Evolutionary conservation across 2,888 invertebrate genomes (phyloP).

Genomic region (Spodoptera littoralis): DNA sequence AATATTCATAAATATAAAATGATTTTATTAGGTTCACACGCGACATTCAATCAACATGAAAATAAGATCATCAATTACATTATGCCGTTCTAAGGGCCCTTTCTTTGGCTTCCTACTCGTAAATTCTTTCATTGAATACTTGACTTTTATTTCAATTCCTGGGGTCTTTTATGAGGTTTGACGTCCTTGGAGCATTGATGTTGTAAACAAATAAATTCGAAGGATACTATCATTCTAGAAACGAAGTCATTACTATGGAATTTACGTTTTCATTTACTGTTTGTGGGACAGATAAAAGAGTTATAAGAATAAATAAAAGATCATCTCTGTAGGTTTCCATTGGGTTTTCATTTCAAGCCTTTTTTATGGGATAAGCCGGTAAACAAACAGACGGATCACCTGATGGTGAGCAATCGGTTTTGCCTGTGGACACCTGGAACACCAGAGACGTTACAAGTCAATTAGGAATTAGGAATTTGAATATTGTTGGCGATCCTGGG

Average conservation of each 20-base stretch:
- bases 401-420: no score
- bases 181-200: background rate
- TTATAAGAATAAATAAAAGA: no score
- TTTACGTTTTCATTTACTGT: conserved; percentile 10
- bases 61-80: conserved; percentile 8
- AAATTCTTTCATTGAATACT: conserved; percentile 12
- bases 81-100: conserved; percentile 2
- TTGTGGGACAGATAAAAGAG: background rate
- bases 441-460: no score
- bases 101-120: conserved; percentile 16
- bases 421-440: no score
- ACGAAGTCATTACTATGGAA: conserved; percentile 9
- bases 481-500: no score
- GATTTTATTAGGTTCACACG: no score
- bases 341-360: no score
- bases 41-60: conserved; percentile 9
- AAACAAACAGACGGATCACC: no score
- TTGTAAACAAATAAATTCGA: conserved; percentile 17
- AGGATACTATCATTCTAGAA: conserved; percentile 6
- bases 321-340: no score
- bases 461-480: no score
- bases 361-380: no score
- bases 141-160: conserved; percentile 22
- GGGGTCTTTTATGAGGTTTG: conserved; percentile 19
- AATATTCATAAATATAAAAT: no score